A percentile compares a stretch with the other conserved stretches of the same genome.
Conservation (phyloP, 2,113 vertebrate genomes). For the Grallaria varia region DNA sequence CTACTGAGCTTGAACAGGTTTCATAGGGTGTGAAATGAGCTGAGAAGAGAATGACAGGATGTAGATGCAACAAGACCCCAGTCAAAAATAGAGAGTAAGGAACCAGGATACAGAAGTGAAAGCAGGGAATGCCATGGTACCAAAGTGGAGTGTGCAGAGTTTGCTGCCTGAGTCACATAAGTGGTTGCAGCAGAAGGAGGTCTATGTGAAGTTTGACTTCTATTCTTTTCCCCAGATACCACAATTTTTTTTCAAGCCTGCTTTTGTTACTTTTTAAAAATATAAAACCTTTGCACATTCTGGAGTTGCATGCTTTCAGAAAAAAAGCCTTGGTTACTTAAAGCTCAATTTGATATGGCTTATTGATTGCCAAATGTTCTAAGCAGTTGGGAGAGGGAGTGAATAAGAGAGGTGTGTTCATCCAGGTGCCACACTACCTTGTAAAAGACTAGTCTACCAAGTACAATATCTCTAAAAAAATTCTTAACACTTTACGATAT, state of each 20-base stretch:
- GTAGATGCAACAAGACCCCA: background rate
- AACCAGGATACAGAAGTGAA: background rate
- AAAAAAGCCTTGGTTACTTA: rapidly evolving
- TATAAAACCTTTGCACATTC: background rate
- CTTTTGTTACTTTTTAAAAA: background rate
- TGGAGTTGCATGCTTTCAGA: background rate
- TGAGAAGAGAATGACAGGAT: background rate
- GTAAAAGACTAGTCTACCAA: background rate
- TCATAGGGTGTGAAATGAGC: background rate
- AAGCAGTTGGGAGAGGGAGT: background rate
- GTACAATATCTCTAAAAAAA: background rate
- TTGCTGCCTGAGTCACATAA: background rate
- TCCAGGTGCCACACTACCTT: background rate
- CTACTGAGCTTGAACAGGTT: background rate
- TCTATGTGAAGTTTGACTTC: background rate
- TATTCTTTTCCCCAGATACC: background rate
- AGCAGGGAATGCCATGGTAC: background rate
- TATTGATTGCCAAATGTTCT: background rate
- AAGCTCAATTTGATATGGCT: background rate
- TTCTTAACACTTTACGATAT: background rate
- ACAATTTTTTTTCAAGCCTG: background rate
- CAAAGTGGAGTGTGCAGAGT: background rate
- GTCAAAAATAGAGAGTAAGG: background rate
- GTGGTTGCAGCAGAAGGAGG: background rate
- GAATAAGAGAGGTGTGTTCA: background rate